These are phyloP conservation scores for Opisthocomus hoazin DNA, from an alignment of 2,113 vertebrate species.

Conservation along the genomic window DNA sequence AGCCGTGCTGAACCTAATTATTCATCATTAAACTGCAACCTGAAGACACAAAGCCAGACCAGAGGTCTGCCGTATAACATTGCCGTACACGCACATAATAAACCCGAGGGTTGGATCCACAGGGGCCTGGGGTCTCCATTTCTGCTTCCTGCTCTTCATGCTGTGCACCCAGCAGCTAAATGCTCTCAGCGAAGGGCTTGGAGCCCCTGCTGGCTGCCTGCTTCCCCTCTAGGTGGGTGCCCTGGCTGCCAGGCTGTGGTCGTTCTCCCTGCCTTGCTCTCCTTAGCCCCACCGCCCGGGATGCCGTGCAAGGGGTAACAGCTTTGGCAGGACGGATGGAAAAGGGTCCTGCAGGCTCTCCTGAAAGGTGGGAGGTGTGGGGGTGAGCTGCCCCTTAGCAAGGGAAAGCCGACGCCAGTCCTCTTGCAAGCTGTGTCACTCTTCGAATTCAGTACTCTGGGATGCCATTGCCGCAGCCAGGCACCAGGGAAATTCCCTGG, in stretches of 20 bases:
- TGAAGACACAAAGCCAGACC: slow-evolving; percentile 58
- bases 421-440: rapidly evolving
- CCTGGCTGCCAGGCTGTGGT: background rate
- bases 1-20: slow-evolving; percentile 58
- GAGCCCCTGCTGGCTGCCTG: background rate
- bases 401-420: rapidly evolving
- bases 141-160: background rate
- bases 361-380: background rate
- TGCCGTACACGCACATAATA: background rate
- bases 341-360: background rate
- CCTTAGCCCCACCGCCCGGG: rapidly evolving
- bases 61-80: slow-evolving; percentile 24
- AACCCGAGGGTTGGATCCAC: background rate
- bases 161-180: background rate
- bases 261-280: background rate
- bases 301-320: background rate
- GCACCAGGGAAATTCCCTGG: background rate
- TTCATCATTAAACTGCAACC: slow-evolving; percentile 64
- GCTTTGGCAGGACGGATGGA: background rate
- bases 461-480: background rate
- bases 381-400: background rate
- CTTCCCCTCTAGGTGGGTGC: background rate
- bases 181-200: background rate
- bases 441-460: background rate
- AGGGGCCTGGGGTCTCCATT: background rate